Base-by-base conservation (phyloP, 2,113 vertebrate genomes). In the Daphoenositta chrysoptera region DNA sequence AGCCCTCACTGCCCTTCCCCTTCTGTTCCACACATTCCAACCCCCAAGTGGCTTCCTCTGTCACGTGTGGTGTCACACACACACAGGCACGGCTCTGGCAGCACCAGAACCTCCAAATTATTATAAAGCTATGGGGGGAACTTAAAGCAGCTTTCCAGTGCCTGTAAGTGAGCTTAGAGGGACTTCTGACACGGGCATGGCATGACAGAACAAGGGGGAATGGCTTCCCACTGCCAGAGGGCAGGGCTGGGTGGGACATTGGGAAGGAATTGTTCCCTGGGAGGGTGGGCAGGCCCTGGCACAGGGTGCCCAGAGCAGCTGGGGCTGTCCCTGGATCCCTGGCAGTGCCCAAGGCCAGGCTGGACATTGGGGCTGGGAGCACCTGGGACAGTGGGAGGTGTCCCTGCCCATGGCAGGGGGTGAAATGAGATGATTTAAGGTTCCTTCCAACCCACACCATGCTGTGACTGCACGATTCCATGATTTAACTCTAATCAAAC, bases 191-290 rank as follows among this genome's bases (percentile, higher is more conserved):
- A 30, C 17, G 53, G n/a, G 16, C 19, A 33, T 21, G 39, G n/a
- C 0, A 0, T 2, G 24, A 2, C 31, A 65, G 57, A 50, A 18
- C 31, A 37, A 2, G 7, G 51, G 60, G 7, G 9, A 63, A 53
- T 60, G 39, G 53, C 0, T 51, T 13, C 68, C 1, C 39, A 15
- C 1, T 10, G 78, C 6, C 51, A 53, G 18, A 44, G 50, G 39
- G 6, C 28, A 53, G n/a, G 53, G 61, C 0, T 18, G 1, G 61
- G 9, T 8, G 54, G 39, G 53, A 68, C 19, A 8, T 8, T 61
- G 63, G 40, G n/a, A 0, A 31, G 54, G 10, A 54, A 76, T 61
- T 54, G 5, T 22, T 22, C 30, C 39, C 61, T 68, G 28, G 0
- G 2, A 68, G 30, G 45, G 45, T 75, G 78, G 13, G 2, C 0